Percentiles rank a stretch among this genome's conserved stretches.
phyloP scores from a whole-genome alignment of 2,797 vertebrate species.

The Taeniopygia guttata region DNA sequence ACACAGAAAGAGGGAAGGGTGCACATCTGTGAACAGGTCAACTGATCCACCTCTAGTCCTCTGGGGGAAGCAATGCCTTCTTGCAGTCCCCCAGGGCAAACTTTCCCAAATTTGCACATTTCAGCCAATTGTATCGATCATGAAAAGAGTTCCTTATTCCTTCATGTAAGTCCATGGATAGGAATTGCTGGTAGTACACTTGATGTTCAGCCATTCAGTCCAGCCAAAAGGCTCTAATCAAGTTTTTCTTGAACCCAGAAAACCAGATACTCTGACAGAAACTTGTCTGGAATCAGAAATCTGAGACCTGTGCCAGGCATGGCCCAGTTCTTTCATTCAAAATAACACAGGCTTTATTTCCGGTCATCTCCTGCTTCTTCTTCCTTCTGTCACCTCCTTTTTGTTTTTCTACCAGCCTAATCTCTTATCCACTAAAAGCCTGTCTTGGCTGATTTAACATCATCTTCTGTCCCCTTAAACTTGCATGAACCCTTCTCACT shows the following conservation, averaged over 20 bases:
- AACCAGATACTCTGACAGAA: neutral
- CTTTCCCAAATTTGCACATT: neutral
- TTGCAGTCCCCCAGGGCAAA: neutral
- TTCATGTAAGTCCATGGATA: rapidly evolving
- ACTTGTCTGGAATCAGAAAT: neutral
- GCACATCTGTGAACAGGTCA: neutral
- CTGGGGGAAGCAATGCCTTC: neutral
- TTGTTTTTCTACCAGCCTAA: neutral
- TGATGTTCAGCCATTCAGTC: neutral
- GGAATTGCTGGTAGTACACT: neutral
- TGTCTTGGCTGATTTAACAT: neutral
- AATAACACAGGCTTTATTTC: neutral
- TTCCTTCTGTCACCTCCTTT: neutral
- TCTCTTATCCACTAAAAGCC: neutral
- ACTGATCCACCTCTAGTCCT: neutral
- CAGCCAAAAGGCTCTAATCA: neutral
- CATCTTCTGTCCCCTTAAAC: neutral
- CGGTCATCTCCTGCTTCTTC: neutral
- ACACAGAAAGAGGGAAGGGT: neutral
- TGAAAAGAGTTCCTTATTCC: neutral
- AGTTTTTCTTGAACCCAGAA: neutral
- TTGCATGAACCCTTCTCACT: neutral
- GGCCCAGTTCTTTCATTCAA: neutral
- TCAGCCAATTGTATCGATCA: neutral
- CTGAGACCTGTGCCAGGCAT: neutral